Evolutionary conservation across 2,888 invertebrate genomes (phyloP).

Genomic region (Dasypolia templi): DNA sequence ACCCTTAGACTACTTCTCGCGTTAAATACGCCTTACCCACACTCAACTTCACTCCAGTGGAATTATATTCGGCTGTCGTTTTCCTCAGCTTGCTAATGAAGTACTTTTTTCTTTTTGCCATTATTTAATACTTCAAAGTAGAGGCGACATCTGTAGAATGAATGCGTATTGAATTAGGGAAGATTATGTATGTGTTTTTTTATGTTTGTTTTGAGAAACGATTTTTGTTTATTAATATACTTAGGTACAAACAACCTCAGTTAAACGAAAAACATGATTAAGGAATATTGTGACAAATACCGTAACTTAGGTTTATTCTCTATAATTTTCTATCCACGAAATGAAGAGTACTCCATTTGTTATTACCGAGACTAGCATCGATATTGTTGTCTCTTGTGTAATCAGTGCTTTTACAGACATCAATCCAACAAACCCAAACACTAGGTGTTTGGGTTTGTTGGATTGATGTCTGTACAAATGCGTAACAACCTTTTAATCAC

Average conservation of each 20-base stretch:
- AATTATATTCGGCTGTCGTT: constrained; percentile 63
- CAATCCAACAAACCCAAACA: neutral
- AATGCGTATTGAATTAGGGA: constrained; percentile 50
- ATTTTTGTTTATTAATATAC: neutral
- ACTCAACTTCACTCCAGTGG: constrained; percentile 60
- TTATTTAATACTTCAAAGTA: constrained; percentile 61
- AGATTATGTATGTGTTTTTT: constrained; percentile 6
- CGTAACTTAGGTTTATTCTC: neutral
- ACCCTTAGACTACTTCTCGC: constrained; percentile 51
- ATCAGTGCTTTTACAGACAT: neutral
- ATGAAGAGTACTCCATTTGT: neutral
- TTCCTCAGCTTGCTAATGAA: constrained; percentile 57
- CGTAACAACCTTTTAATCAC: neutral
- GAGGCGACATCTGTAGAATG: constrained; percentile 46
- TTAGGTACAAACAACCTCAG: neutral
- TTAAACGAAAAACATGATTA: neutral
- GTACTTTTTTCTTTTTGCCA: constrained; percentile 49
- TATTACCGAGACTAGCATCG: neutral
- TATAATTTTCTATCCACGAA: neutral
- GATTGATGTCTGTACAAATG: no score
- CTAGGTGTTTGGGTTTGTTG: no score
- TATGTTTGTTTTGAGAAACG: constrained; percentile 10
- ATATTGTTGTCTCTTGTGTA: neutral
- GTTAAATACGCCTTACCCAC: constrained; percentile 68
- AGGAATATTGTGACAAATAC: neutral